phyloP scores from a whole-genome alignment of 2,113 vertebrate genomes.

The Xenopus laevis region DNA sequence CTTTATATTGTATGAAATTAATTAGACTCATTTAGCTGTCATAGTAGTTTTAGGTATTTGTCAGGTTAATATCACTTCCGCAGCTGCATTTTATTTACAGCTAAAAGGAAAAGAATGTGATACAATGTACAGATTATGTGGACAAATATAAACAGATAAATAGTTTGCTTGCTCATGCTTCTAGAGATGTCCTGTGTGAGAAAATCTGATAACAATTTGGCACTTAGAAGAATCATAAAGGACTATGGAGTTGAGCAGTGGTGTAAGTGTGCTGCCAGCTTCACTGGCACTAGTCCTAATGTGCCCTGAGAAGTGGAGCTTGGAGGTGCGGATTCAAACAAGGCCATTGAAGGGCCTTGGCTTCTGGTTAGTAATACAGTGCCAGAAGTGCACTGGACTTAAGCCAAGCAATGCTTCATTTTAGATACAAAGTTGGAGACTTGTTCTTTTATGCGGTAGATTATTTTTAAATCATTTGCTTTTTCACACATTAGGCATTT shows the following conservation, averaged over 20 bases:
- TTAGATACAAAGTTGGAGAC: not conserved
- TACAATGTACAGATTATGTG: not conserved
- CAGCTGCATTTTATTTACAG: not conserved
- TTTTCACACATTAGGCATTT: too few relatives aligned
- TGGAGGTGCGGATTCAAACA: slow-evolving; percentile 32
- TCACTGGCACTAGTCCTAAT: slow-evolving; percentile 40
- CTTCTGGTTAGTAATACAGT: slow-evolving; percentile 16
- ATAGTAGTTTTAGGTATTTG: too few relatives aligned
- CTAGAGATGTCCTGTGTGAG: slow-evolving; percentile 15
- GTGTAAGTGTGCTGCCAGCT: slow-evolving; percentile 16
- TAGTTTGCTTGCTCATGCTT: not conserved
- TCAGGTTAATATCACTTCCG: not conserved
- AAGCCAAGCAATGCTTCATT: slow-evolving; percentile 10
- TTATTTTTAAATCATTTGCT: not conserved
- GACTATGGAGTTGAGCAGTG: slow-evolving; percentile 20
- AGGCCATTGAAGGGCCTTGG: slow-evolving; percentile 35
- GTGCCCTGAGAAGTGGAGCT: slow-evolving; percentile 26
- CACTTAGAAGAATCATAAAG: slow-evolving; percentile 14
- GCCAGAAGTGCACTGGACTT: slow-evolving; percentile 25
- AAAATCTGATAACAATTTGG: slow-evolving; percentile 19
- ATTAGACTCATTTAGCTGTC: too few relatives aligned
- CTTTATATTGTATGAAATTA: too few relatives aligned
- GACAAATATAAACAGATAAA: not conserved
- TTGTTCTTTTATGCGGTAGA: not conserved
- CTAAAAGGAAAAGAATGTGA: not conserved